Evolutionary conservation across 1,140 invertebrate genomes (phyloP).

Genomic region (Drosophila insularis): DNA sequence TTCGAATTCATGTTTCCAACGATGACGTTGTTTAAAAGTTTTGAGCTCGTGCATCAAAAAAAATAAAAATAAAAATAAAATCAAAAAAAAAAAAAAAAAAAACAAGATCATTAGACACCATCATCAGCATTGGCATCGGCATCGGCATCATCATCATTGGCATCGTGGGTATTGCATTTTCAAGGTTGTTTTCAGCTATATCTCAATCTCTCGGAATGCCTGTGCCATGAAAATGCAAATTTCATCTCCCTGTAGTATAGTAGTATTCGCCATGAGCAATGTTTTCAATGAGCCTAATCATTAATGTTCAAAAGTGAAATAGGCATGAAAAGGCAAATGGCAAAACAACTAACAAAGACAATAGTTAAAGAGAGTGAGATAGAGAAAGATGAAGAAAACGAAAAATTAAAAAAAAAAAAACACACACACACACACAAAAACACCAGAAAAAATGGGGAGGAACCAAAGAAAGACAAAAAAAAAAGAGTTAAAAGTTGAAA

Average conservation of each 20-base stretch:
- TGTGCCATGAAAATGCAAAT: slow-evolving; percentile 76
- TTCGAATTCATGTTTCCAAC: slow-evolving; percentile 36
- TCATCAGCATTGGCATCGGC: slow-evolving; percentile 22
- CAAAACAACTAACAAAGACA: slow-evolving; percentile 9
- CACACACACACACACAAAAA: not conserved
- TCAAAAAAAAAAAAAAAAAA: not conserved
- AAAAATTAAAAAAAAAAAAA: not conserved
- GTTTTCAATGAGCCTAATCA: slow-evolving; percentile 70
- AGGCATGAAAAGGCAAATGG: slow-evolving; percentile 59
- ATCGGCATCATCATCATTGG: slow-evolving; percentile 34
- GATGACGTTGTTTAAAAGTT: slow-evolving; percentile 1
- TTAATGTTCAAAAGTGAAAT: slow-evolving; percentile 52
- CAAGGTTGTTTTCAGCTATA: slow-evolving; percentile 55
- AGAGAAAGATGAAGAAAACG: slow-evolving; percentile 9
- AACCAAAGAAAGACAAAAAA: not conserved
- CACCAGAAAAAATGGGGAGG: not conserved
- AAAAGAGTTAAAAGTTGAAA: slow-evolving; percentile 12
- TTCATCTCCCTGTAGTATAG: slow-evolving; percentile 11
- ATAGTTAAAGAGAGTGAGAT: slow-evolving; percentile 9
- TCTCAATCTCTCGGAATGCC: slow-evolving; percentile 31
- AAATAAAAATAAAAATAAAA: not conserved
- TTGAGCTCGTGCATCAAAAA: slow-evolving; percentile 8
- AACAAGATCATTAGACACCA: slow-evolving; percentile 65
- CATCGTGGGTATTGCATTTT: slow-evolving; percentile 50
- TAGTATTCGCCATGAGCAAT: slow-evolving; percentile 52